Conservation (phyloP, 2,888 invertebrate species). For the Macrosiphum euphorbiae region DNA sequence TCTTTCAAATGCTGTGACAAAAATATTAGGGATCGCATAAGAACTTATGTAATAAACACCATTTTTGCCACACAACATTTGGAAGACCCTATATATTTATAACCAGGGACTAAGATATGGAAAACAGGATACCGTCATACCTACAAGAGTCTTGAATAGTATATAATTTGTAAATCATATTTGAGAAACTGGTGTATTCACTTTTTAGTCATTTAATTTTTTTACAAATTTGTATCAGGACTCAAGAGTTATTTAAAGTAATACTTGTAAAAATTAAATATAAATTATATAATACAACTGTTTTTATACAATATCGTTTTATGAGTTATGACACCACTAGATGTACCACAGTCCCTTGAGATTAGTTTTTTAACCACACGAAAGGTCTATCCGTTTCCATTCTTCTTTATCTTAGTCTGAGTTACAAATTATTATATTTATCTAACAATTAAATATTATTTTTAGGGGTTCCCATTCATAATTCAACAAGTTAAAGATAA, state of each 20-base stretch:
- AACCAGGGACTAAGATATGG: neutral
- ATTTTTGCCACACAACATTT: neutral
- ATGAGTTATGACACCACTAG: too few species aligned
- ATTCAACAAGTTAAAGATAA: slow-evolving; percentile 96
- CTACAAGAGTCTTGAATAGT: neutral
- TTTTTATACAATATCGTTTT: too few species aligned
- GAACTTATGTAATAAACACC: neutral
- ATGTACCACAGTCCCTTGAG: neutral
- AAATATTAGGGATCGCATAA: neutral
- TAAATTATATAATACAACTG: neutral
- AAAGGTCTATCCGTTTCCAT: neutral
- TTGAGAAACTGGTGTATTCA: neutral
- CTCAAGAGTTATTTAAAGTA: neutral
- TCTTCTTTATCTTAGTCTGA: neutral
- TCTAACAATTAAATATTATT: slow-evolving; percentile 66
- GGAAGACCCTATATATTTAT: neutral
- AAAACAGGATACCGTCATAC: neutral
- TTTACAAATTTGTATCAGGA: neutral
- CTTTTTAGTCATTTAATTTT: neutral
- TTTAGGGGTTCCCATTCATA: slow-evolving; percentile 89
- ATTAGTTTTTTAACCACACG: neutral
- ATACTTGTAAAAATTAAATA: neutral
- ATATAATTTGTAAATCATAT: neutral
- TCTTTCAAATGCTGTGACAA: neutral
- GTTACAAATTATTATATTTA: neutral